These are phyloP conservation scores for Zoroaster sp. DNA, from an alignment of 53 echinoderm and acorn worm species.

Conservation along the genomic window DNA sequence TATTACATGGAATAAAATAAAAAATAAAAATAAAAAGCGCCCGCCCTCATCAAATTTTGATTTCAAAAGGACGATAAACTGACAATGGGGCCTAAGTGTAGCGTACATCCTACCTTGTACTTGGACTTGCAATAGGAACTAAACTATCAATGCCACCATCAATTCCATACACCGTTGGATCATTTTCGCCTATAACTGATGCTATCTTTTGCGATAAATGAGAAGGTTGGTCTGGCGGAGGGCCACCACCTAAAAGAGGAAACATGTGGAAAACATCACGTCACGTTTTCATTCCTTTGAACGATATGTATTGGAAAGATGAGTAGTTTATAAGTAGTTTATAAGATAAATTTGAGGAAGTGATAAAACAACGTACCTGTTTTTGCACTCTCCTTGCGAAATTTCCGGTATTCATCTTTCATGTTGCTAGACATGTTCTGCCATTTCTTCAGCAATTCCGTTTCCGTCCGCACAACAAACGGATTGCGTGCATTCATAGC, in stretches of 20 bases:
- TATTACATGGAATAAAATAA: background rate
- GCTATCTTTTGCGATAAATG: background rate
- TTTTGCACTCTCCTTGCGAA: background rate
- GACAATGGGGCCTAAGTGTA: too few relatives aligned
- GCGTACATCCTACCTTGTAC: too few relatives aligned
- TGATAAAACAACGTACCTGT: background rate
- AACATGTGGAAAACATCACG: background rate
- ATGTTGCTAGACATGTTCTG: constrained; percentile 3
- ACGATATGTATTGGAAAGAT: background rate
- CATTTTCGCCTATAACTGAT: constrained; percentile 3
- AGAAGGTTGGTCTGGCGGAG: background rate
- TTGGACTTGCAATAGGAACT: too few relatives aligned
- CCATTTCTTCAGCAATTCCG: too few relatives aligned
- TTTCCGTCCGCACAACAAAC: background rate
- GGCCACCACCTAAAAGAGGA: background rate
- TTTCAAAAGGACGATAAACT: too few relatives aligned
- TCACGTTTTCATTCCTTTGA: constrained; percentile 2
- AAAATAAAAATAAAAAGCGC: too few relatives aligned
- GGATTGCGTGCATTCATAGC: constrained; percentile 4
- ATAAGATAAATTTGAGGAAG: background rate
- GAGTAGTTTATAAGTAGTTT: background rate
- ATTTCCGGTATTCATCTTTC: background rate
- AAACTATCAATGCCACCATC: too few relatives aligned
- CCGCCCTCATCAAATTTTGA: too few relatives aligned
- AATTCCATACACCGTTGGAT: background rate